Base-by-base conservation (phyloP, 2,113 vertebrate genomes). In the Caranx melampygus region DNA sequence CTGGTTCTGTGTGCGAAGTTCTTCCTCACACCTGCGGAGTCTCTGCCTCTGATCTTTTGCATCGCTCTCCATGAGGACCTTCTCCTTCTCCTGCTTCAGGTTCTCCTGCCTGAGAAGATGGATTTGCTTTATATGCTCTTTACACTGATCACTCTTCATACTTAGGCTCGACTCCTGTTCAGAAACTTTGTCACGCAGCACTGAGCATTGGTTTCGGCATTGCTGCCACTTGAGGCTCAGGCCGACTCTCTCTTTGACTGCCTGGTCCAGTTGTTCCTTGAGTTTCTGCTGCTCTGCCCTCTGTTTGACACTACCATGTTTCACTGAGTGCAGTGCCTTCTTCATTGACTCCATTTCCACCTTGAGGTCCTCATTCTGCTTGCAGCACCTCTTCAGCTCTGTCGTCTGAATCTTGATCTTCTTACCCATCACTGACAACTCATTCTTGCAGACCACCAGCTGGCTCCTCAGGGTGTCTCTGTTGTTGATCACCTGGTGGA, bases 51-150 rank as follows among this genome's bases (percentile, higher is more conserved):
- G 35, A 6, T 47, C 35, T 1, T 54, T 69, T 3, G 35, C 52
- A 8, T 60, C 10, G 0, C 20, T 60, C 3, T 60, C 20, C 0
- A 35, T 6, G 13, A 65, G 0, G 9, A 2, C 6, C 31, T 1
- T 59, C 42, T 69, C 52, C 64, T 13, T 78, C 59, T 78, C 18
- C 0, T 81, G 63, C 0, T 18, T 40, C 58, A 74, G 34, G 0
- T 58, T 74, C 31, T 81, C 59, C 42, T 14, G 3, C 49, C 64
- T 78, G 20, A 85, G 74, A 6, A 59, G 14, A 1, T 59, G 40
- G 72, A 73, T 54, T 5, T 78, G 42, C 62, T 21, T 62, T 20
- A n/a, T 33, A 21, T 52, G 75, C 78, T 68, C 51, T 67, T 11
- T 40, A n/a, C 11, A 21, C 16, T 45, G 34, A 13, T 6, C 3